Evolutionary conservation across 2,113 vertebrate species (phyloP).

Genomic region (Pseudonaja textilis): DNA sequence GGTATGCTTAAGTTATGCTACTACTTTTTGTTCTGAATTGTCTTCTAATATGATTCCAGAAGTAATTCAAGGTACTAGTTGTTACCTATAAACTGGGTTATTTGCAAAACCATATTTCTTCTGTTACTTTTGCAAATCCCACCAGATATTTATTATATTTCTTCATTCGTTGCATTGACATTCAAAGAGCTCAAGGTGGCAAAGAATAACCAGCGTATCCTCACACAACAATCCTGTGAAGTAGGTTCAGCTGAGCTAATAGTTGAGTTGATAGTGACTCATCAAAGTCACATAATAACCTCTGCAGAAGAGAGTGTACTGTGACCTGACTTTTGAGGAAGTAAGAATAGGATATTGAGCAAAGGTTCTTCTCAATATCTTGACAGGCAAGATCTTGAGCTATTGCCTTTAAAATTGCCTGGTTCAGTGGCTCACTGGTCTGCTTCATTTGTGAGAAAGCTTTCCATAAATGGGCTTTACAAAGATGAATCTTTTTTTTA

Average conservation of each 20-base stretch:
- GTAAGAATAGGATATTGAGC: neutral
- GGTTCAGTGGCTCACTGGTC: neutral
- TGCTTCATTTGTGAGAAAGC: neutral
- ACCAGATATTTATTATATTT: neutral
- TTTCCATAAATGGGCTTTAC: neutral
- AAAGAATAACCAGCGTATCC: neutral
- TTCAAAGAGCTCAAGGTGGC: neutral
- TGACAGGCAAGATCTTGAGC: neutral
- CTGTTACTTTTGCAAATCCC: neutral
- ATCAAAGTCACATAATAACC: neutral
- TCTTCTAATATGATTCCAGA: neutral
- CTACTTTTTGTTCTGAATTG: neutral
- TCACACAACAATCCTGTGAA: neutral
- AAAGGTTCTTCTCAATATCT: neutral
- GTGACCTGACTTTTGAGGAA: neutral
- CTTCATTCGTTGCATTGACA: neutral
- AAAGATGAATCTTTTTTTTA: neutral
- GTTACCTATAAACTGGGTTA: neutral
- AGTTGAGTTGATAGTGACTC: neutral
- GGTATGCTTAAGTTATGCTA: neutral
- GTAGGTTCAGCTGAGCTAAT: neutral
- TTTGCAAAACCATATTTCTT: neutral
- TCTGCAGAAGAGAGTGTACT: neutral
- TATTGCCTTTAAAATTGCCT: neutral
- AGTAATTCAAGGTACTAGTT: neutral